phyloP scores from a whole-genome alignment of 2,888 invertebrate species.

The Drosophila diplacantha region DNA sequence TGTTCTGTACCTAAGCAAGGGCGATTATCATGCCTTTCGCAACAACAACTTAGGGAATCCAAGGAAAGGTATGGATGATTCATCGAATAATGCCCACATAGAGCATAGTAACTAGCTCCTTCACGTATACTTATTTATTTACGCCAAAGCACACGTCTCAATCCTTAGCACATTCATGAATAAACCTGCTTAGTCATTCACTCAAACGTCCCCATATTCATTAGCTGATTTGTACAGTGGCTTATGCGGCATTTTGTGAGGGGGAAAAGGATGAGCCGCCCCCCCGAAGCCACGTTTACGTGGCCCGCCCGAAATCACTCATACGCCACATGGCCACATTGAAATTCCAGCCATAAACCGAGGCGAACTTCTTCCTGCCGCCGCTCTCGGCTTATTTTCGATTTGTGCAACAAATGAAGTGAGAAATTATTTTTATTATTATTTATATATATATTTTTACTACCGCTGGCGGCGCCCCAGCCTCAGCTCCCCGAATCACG shows the following conservation, averaged over 20 bases:
- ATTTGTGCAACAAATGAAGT: slow-evolving; percentile 71
- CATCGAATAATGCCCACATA: background rate
- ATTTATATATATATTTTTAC: slow-evolving; percentile 58
- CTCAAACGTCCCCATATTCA: slow-evolving; percentile 16
- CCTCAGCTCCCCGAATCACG: slow-evolving; percentile 53
- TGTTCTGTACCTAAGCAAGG: no score
- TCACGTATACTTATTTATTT: slow-evolving; percentile 4
- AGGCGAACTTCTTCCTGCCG: slow-evolving; percentile 28
- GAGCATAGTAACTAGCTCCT: background rate
- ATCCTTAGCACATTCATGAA: slow-evolving; percentile 7
- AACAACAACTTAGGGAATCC: background rate
- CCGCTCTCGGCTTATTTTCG: slow-evolving; percentile 52
- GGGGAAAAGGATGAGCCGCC: background rate
- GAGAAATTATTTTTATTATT: slow-evolving; percentile 67
- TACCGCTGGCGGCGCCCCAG: slow-evolving; percentile 41
- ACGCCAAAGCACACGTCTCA: slow-evolving; percentile 2
- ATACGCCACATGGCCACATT: slow-evolving; percentile 55
- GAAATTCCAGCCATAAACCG: slow-evolving; percentile 38
- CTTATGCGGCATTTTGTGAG: slow-evolving; percentile 2
- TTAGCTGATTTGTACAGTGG: slow-evolving; percentile 6
- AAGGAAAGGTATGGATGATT: slow-evolving; percentile 1
- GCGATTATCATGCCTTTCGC: no score
- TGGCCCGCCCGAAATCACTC: slow-evolving; percentile 44
- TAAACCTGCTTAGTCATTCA: slow-evolving; percentile 17
- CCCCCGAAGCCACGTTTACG: background rate